These are phyloP conservation scores for Gisinianus flammeolus DNA, from an alignment of 2,888 invertebrate genomes.

Conservation along the genomic window DNA sequence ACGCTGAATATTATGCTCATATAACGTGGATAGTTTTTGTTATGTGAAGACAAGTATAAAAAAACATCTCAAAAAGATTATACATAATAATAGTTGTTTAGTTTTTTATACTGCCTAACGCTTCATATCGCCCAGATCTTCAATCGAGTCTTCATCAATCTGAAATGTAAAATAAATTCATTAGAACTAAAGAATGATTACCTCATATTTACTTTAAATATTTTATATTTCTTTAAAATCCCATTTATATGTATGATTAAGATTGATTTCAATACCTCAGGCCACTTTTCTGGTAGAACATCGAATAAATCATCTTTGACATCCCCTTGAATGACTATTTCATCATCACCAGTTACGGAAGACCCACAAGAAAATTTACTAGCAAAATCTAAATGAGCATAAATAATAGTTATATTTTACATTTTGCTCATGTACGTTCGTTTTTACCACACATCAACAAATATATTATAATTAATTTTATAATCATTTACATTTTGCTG, in stretches of 20 bases:
- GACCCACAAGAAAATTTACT: conserved; percentile 99
- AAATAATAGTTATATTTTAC: not conserved
- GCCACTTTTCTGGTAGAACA: conserved; percentile 98
- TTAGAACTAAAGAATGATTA: too few species aligned
- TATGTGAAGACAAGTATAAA: too few species aligned
- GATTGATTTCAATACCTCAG: conserved; percentile 78
- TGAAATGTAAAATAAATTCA: conserved; percentile 63
- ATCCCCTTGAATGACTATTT: conserved; percentile 99
- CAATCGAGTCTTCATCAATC: conserved; percentile 91
- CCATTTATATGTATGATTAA: not conserved
- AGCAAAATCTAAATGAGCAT: conserved; percentile 71
- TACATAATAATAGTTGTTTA: too few species aligned
- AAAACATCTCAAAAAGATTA: too few species aligned
- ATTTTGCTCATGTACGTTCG: not conserved
- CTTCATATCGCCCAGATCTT: conserved; percentile 90
- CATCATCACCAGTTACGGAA: conserved; percentile 97
- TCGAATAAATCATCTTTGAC: conserved; percentile 98
- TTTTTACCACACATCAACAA: too few species aligned
- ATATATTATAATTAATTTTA: too few species aligned
- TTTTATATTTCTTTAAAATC: not conserved
- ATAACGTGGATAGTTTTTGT: too few species aligned
- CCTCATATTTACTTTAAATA: too few species aligned
- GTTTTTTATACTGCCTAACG: conserved; percentile 73
- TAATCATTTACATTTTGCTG: conserved; percentile 77
- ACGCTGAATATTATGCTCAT: too few species aligned